Percentiles rank a stretch among this genome's conserved stretches.
Conservation (phyloP, 2,888 invertebrate genomes). For the Heliothis peltigera region DNA sequence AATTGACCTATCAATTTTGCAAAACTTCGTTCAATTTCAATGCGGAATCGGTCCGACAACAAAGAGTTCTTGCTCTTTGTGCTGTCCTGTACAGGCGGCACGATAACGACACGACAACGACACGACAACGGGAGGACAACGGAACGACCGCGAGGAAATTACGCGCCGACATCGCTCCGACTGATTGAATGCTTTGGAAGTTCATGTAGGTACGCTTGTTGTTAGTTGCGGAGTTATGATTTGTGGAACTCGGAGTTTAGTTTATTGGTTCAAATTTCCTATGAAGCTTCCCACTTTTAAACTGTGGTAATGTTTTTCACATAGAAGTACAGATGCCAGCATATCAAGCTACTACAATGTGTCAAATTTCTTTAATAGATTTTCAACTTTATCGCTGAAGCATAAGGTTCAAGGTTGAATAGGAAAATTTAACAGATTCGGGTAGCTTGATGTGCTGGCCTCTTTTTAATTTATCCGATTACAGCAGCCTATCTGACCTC, state of each 20-base stretch:
- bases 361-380: no score
- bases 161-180: conserved; percentile 48
- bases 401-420: no score
- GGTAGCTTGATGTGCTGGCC: no score
- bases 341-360: no score
- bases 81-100: conserved; percentile 54
- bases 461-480: no score
- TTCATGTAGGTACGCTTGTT: conserved; percentile 25
- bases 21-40: conserved; percentile 55
- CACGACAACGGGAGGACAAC: conserved; percentile 50
- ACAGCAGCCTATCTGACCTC: no score
- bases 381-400: no score
- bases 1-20: conserved; percentile 58
- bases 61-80: conserved; percentile 61
- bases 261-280: conserved; percentile 3
- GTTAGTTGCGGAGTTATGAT: conserved; percentile 8
- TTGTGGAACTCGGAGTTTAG: neutral
- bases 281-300: neutral
- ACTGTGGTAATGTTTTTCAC: no score
- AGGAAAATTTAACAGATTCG: no score
- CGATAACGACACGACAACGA: conserved; percentile 53
- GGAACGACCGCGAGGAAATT: conserved; percentile 60
- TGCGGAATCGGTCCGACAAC: conserved; percentile 55
- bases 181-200: conserved; percentile 56
- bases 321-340: no score